phyloP scores from a whole-genome alignment of 2,888 invertebrate genomes.

The Galerucella nymphaeae region DNA sequence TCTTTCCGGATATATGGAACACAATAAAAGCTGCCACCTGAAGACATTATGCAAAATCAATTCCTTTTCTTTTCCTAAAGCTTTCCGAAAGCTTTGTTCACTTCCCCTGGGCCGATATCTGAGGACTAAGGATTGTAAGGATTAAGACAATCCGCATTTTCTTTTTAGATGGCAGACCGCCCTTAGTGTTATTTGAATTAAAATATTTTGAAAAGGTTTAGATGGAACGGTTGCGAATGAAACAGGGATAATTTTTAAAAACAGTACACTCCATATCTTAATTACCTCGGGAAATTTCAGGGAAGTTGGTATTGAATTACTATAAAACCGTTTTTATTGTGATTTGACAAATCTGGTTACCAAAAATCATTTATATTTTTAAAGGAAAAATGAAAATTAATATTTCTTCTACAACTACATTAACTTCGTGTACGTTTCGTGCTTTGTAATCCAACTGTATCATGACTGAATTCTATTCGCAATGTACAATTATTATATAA shows the following conservation, averaged over 20 bases:
- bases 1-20: slow-evolving; percentile 64
- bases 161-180: slow-evolving; percentile 45
- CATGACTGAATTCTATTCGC: slow-evolving; percentile 39
- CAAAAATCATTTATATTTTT: too few species aligned
- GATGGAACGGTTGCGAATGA: slow-evolving; percentile 33
- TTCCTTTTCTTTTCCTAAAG: slow-evolving; percentile 61
- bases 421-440: not conserved
- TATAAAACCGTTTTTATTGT: not conserved
- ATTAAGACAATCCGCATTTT: slow-evolving; percentile 60
- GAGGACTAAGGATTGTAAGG: slow-evolving; percentile 60
- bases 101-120: slow-evolving; percentile 57
- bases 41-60: slow-evolving; percentile 68
- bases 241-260: slow-evolving; percentile 38
- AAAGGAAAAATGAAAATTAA: not conserved
- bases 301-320: not conserved
- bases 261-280: slow-evolving; percentile 23
- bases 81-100: slow-evolving; percentile 59
- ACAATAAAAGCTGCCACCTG: slow-evolving; percentile 66
- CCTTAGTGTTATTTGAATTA: slow-evolving; percentile 45
- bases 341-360: not conserved
- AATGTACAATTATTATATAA: slow-evolving; percentile 44
- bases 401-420: not conserved
- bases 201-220: slow-evolving; percentile 43
- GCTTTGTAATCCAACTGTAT: slow-evolving; percentile 19
- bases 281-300: slow-evolving; percentile 5